Evolutionary conservation across 2,797 vertebrate genomes (phyloP).

Genomic region (Euthynnus affinis): DNA sequence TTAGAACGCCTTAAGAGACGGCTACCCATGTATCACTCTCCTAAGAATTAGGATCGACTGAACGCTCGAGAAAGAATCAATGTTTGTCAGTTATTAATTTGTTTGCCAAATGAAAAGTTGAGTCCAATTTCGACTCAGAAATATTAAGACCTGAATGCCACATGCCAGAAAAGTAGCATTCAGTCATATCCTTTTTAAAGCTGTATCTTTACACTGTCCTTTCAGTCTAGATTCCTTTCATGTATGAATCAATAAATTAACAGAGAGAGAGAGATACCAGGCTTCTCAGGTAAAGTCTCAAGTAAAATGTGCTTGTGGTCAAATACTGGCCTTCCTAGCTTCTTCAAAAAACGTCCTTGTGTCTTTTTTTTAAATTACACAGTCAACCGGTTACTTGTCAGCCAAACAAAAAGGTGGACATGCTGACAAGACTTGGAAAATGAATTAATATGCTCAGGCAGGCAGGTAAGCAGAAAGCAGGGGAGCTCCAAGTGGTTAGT

Average conservation of each 20-base stretch:
- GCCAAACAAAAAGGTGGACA: background rate
- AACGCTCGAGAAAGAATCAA: constrained; percentile 33
- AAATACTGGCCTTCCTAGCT: constrained; percentile 4
- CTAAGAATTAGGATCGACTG: constrained; percentile 30
- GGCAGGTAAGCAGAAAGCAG: background rate
- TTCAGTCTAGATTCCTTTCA: background rate
- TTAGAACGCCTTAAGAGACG: constrained; percentile 50
- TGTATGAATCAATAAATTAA: constrained; percentile 8
- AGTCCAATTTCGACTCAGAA: constrained; percentile 22
- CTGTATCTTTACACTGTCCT: background rate
- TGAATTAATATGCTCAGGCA: background rate
- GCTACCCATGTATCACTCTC: constrained; percentile 29
- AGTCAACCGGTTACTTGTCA: constrained; percentile 14
- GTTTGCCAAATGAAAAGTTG: constrained; percentile 48
- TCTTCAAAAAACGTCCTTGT: background rate
- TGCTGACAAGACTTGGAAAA: background rate
- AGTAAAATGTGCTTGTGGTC: background rate
- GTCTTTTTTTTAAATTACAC: background rate
- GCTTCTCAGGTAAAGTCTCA: background rate
- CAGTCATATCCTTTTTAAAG: background rate
- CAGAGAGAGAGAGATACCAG: background rate
- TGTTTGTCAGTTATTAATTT: constrained; percentile 49
- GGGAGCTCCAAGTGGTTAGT: background rate
- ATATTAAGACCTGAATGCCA: constrained; percentile 20
- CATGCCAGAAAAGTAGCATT: background rate